Evolutionary conservation across 2,113 vertebrate genomes (phyloP).

Genomic region (Pimephales promelas): DNA sequence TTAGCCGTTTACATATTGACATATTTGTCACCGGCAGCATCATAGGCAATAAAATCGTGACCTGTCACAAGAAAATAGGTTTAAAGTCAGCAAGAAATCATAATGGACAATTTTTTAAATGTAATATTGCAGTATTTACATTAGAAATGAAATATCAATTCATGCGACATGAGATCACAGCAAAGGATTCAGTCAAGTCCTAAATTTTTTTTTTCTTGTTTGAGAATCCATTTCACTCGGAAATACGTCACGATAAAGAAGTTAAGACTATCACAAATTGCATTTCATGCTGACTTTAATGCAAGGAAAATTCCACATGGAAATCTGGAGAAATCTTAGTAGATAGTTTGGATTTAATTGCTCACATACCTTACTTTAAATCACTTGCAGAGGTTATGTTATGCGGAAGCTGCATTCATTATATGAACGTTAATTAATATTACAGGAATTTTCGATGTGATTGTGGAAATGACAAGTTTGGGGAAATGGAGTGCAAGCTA

Average conservation of each 20-base stretch:
- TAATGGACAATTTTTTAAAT: no score
- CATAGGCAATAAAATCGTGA: background rate
- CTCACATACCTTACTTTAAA: background rate
- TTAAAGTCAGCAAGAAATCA: no score
- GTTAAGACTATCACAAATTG: no score
- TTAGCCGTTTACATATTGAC: background rate
- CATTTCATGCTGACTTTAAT: background rate
- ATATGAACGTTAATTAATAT: conserved; percentile 13
- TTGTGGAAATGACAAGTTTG: conserved; percentile 95
- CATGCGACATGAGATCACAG: no score
- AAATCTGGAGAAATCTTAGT: background rate
- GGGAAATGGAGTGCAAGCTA: conserved; percentile 89
- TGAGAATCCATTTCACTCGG: no score
- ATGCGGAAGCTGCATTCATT: background rate
- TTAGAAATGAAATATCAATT: no score
- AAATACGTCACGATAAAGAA: no score
- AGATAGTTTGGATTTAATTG: background rate
- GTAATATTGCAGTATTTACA: no score
- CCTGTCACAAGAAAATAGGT: background rate
- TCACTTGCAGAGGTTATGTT: background rate
- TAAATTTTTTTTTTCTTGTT: no score
- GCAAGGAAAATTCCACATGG: background rate
- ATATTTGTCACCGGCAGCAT: background rate
- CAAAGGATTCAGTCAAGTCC: no score
- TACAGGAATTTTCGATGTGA: conserved; percentile 94